phyloP scores from a whole-genome alignment of 2,797 vertebrate species.

The Sebastolobus altivelis region DNA sequence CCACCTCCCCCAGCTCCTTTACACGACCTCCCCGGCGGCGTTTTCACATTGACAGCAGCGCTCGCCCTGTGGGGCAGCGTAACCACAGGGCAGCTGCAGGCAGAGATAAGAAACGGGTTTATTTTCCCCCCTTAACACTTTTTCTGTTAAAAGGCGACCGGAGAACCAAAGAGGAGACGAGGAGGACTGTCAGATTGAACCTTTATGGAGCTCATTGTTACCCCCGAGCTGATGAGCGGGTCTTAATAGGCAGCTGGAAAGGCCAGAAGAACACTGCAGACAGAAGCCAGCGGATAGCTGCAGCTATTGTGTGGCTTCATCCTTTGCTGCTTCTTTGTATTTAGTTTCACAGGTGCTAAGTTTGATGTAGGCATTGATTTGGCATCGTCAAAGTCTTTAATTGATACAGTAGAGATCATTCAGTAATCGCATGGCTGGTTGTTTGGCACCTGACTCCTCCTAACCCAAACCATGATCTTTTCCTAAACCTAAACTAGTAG shows the following conservation, averaged over 20 bases:
- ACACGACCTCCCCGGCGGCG: conserved; percentile 56
- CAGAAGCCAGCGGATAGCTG: conserved; percentile 26
- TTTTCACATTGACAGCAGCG: conserved; percentile 68
- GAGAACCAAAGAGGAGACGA: conserved; percentile 52
- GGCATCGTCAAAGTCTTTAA: neutral
- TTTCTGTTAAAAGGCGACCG: conserved; percentile 53
- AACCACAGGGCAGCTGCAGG: conserved; percentile 72
- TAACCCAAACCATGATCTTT: no score
- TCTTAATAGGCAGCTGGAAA: conserved; percentile 50
- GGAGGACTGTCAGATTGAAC: conserved; percentile 53
- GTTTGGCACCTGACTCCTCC: conserved; percentile 31
- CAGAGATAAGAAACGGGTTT: conserved; percentile 77
- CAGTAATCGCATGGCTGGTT: neutral
- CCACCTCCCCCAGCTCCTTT: conserved; percentile 38
- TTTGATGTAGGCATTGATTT: conserved; percentile 13
- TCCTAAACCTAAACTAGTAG: no score
- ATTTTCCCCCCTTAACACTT: conserved; percentile 65
- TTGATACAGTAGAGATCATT: conserved; percentile 2
- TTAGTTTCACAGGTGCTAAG: conserved; percentile 8
- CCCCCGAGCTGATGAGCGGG: conserved; percentile 52
- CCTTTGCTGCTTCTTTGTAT: conserved; percentile 11
- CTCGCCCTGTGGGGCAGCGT: conserved; percentile 52
- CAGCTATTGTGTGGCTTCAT: conserved; percentile 25
- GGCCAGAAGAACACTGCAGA: conserved; percentile 40
- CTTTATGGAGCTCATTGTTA: conserved; percentile 64